Evolutionary conservation across 2,888 invertebrate genomes (phyloP), one percentile per base, ranked within the genome.

Genomic region (Eurytoma californica): DNA sequence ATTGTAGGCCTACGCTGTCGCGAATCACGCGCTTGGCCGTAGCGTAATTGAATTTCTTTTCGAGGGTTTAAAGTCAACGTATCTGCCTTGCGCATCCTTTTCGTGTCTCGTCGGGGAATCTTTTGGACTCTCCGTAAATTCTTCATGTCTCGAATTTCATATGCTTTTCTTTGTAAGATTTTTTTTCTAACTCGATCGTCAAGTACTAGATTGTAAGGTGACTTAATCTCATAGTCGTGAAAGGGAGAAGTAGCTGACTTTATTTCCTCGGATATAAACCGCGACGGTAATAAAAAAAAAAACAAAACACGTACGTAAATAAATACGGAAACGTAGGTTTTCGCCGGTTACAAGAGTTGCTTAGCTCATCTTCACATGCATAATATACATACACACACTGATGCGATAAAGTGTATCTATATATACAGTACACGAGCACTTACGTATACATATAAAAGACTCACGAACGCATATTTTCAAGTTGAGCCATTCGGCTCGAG

Each of bases 401-500:
- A 68, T 28, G 20, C 28, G 51, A 13, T 72, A 5, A 24, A 28
- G 68, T 16, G 4, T 65, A 69, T 47, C 63, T 16, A 47, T 63
- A 47, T 39, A n/a, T n/a, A 61, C 24, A 39, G 53, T 13, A 66
- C 57, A 24, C 63, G n/a, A 58, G 49, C 80, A 67, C 67, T 72
- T 28, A 58, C 39, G n/a, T 16, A 58, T 39, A 68, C 57, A 67
- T 18, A 58, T 61, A 66, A 75, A 72, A 55, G 5, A 69, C 49
- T 76, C 73, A 39, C 69, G 73, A 58, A 51, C 53, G 65, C 69
- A 66, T 77, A 80, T 77, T 77, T 80, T 77, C 66, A 61, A 74
- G 73, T 74, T 77, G 70, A 77, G 65, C 77, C 70, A 61, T 60
- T 72, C 58, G 79, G 79, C 77, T 80, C 80, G 76, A 77, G 77